phyloP scores from a whole-genome alignment of 2,888 invertebrate genomes.

The Agriopis leucophaearia region DNA sequence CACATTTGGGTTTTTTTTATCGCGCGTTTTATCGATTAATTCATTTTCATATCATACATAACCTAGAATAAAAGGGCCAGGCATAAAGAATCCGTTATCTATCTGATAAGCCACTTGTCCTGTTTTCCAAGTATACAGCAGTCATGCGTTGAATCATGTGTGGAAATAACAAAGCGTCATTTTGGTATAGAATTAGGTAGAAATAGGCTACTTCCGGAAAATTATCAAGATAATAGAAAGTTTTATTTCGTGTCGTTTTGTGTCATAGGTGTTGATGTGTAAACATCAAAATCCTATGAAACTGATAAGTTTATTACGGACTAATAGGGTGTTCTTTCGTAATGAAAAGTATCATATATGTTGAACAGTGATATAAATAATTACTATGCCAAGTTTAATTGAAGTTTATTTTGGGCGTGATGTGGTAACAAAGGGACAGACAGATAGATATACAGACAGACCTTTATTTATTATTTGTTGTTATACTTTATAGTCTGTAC shows the following conservation, averaged over 20 bases:
- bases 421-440: too few relatives aligned
- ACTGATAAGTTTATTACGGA: too few relatives aligned
- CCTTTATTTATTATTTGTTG: too few relatives aligned
- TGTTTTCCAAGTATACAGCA: conserved; percentile 72
- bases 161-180: conserved; percentile 37
- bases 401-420: too few relatives aligned
- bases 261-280: background rate
- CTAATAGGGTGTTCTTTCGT: too few relatives aligned
- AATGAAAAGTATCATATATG: too few relatives aligned
- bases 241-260: background rate
- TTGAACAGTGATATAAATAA: too few relatives aligned
- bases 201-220: conserved; percentile 7
- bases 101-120: conserved; percentile 72
- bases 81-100: conserved; percentile 63
- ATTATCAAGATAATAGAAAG: conserved; percentile 11
- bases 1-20: conserved; percentile 13
- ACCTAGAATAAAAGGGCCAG: conserved; percentile 62
- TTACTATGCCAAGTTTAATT: too few relatives aligned
- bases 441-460: too few relatives aligned
- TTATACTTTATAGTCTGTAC: too few relatives aligned
- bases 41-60: conserved; percentile 49
- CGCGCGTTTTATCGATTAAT: conserved; percentile 45
- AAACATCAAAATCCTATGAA: background rate
- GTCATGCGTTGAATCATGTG: conserved; percentile 69
- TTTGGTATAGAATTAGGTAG: conserved; percentile 8